Evolutionary conservation across 2,797 vertebrate species (phyloP).

Genomic region (Antrozous pallidus): DNA sequence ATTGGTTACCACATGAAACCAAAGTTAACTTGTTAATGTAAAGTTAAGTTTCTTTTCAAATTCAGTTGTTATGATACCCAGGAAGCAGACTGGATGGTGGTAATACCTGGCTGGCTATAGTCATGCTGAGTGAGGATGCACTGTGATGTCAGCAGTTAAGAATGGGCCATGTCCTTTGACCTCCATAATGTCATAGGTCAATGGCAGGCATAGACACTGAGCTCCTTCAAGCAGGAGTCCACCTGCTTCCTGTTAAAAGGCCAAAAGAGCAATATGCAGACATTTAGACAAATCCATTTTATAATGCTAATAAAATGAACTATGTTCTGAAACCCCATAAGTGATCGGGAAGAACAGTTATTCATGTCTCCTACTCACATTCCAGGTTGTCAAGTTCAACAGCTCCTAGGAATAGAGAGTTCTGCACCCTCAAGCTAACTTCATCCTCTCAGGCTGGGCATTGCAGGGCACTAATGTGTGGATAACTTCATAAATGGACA

Average conservation of each 20-base stretch:
- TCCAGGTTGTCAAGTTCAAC: not conserved
- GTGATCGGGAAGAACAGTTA: not conserved
- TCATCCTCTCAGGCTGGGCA: not conserved
- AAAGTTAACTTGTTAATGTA: not conserved
- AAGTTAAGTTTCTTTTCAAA: not conserved
- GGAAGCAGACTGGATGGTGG: not conserved
- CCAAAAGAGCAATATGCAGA: not conserved
- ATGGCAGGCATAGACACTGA: not conserved
- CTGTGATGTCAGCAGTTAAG: not conserved
- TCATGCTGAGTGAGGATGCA: not conserved
- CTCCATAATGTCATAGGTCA: not conserved
- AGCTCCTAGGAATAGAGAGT: not conserved
- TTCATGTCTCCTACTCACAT: not conserved
- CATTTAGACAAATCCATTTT: not conserved
- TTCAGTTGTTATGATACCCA: too few relatives aligned
- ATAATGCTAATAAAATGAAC: not conserved
- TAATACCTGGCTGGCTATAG: rapidly evolving
- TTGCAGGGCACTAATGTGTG: not conserved
- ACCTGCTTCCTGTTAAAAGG: not conserved
- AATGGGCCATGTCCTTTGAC: not conserved
- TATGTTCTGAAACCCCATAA: not conserved
- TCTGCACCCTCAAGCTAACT: not conserved
- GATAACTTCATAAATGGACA: not conserved
- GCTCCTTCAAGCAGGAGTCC: not conserved
- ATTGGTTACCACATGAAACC: not conserved